A percentile compares a stretch with the other conserved stretches of the same genome.
phyloP scores from a whole-genome alignment of 2,113 vertebrate species.

The Calyptomena viridis region DNA sequence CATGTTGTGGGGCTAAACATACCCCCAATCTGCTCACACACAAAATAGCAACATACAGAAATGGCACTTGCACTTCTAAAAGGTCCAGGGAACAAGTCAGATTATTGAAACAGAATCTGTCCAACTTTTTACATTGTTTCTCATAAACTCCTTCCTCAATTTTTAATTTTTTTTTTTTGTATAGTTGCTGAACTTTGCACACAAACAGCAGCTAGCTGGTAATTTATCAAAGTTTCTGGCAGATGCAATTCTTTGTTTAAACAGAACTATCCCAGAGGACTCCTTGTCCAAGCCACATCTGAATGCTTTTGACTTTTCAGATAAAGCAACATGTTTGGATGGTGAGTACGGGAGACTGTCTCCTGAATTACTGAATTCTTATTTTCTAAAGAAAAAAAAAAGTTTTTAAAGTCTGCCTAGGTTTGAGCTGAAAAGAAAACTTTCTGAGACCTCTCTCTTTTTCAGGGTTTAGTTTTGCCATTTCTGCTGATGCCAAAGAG shows the following conservation, averaged over 20 bases:
- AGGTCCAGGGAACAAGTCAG: not conserved
- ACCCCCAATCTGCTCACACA: not conserved
- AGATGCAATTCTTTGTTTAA: not conserved
- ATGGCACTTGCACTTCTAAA: not conserved
- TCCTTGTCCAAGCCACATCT: not conserved
- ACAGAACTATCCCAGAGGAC: not conserved
- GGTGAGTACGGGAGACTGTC: not conserved
- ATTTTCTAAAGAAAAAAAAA: not conserved
- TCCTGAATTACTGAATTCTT: not conserved
- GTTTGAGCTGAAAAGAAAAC: not conserved
- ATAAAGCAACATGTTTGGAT: not conserved
- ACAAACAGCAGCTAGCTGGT: not conserved
- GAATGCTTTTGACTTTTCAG: not conserved
- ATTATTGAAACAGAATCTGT: not conserved
- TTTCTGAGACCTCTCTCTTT: not conserved
- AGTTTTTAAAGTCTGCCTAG: not conserved
- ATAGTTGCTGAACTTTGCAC: not conserved
- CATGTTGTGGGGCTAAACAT: accelerated
- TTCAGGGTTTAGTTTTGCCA: not conserved
- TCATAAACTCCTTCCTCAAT: not conserved
- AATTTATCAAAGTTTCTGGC: not conserved
- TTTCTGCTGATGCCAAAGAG: not conserved
- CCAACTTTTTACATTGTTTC: not conserved
- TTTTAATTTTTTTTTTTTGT: not conserved
- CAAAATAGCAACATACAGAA: not conserved